phyloP scores from a whole-genome alignment of 1,140 invertebrate genomes.

The Diabrotica undecimpunctata region DNA sequence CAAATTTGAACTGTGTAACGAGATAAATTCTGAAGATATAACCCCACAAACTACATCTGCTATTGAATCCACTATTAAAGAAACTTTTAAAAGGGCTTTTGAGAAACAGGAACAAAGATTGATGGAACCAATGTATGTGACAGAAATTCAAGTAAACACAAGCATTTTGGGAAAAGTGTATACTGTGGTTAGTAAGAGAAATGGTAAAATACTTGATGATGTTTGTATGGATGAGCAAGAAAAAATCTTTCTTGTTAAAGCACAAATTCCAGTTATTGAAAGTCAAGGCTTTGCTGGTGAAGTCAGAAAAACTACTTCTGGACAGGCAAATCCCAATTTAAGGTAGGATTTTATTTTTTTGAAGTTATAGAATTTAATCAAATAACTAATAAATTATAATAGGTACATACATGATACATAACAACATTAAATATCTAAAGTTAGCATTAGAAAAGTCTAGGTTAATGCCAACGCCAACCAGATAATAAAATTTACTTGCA shows the following conservation, averaged over 20 bases:
- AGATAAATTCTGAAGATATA: conserved; percentile 68
- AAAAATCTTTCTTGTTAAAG: conserved; percentile 83
- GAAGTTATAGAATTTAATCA: too few relatives aligned
- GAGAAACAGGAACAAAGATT: conserved; percentile 85
- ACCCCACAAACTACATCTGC: conserved; percentile 25
- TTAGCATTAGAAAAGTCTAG: too few relatives aligned
- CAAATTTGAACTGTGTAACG: conserved; percentile 92
- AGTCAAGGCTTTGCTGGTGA: conserved; percentile 94
- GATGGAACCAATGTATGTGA: conserved; percentile 96
- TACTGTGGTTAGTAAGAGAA: conserved; percentile 80
- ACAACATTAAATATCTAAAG: too few relatives aligned
- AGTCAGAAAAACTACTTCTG: conserved; percentile 91
- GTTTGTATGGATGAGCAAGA: conserved; percentile 87
- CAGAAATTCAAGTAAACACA: conserved; percentile 86
- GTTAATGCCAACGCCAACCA: too few relatives aligned
- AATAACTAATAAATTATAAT: too few relatives aligned
- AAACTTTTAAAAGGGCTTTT: conserved; percentile 84
- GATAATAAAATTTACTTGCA: too few relatives aligned
- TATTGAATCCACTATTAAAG: conserved; percentile 60
- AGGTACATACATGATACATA: too few relatives aligned
- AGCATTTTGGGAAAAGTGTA: conserved; percentile 95
- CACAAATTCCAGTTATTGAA: conserved; percentile 90
- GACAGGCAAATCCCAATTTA: conserved; percentile 90
- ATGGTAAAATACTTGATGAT: conserved; percentile 77
- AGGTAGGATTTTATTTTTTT: conserved; percentile 43